Evolutionary conservation across 2,113 vertebrate genomes (phyloP), one percentile per base, ranked within the genome.

Genomic region (Prunella himalayana): DNA sequence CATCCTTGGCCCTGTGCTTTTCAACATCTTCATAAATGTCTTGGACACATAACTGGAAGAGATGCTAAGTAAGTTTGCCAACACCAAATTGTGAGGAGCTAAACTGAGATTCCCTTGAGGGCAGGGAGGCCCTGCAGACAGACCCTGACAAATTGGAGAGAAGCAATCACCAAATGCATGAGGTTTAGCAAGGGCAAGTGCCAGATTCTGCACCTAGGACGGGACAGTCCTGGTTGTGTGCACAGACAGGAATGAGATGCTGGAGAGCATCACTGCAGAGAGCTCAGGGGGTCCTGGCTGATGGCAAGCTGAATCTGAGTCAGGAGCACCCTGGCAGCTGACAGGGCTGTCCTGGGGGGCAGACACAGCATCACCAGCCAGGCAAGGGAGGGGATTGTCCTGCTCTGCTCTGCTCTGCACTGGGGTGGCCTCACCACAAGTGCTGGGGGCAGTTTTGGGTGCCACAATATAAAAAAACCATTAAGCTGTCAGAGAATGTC

Each of bases 291-390:
- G 6, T 51, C 28, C 39, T 68, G 33, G 14, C 1, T 11, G 10
- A 28, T 24, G 33, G 9, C 53, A 82, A 75, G 20, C 0, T 45
- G 39, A 45, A 45, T 6, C 4, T 15, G 16, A 82, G 6, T 12
- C 44, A 73, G 60, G 44, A 59, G 77, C 6, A 9, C 33, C 68
- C 68, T 39, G 44, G 51, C 23, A 73, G 44, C 45, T 4, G 6
- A 21, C 63, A 69, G 39, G 27, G 63, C 22, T 68, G 22, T 27
- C 37, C 45, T 42, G 37, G 9, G 45, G 37, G 2, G 5, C 15
- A 69, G 33, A 39, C 18, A 44, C 39, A 77, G 33, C 33, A 60
- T 28, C 0, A 0, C 11, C 33, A 78, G 23, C 18, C 0, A 0
- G 33, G 47, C 28, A 19, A 39, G 39, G 39, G 28, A 59, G 4